phyloP scores from a whole-genome alignment of 1,140 invertebrate genomes.

The Adelges cooleyi region DNA sequence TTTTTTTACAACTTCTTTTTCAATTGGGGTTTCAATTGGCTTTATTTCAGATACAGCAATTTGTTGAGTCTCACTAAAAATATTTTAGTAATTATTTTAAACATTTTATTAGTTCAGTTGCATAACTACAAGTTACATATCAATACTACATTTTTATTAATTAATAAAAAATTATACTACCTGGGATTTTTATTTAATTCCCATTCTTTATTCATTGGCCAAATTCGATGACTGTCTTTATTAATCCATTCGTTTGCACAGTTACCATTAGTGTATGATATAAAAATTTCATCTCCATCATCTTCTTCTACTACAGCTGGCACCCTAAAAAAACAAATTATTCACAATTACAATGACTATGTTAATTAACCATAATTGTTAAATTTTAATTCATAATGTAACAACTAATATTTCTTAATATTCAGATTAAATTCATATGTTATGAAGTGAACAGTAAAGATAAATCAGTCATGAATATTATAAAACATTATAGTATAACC shows the following conservation, averaged over 20 bases:
- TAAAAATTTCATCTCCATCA: slow-evolving; percentile 21
- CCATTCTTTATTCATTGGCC: background rate
- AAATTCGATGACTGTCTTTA: slow-evolving; percentile 20
- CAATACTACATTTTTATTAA: no score
- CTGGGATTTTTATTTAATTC: background rate
- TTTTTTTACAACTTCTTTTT: slow-evolving; percentile 20
- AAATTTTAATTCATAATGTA: background rate
- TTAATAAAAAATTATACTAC: no score
- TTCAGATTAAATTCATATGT: background rate
- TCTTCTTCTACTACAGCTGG: slow-evolving; percentile 1
- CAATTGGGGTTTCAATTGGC: background rate
- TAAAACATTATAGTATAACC: no score
- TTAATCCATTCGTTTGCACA: slow-evolving; percentile 10
- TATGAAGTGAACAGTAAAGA: no score
- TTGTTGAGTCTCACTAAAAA: no score
- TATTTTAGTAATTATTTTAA: background rate
- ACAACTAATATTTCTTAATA: background rate
- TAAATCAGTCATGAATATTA: no score
- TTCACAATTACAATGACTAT: no score
- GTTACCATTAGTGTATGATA: background rate
- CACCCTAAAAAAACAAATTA: background rate
- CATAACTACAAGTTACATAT: no score
- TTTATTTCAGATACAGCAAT: background rate
- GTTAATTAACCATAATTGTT: background rate
- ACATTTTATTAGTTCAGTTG: no score